These are phyloP conservation scores for Echinops telfairi DNA, from an alignment of 2,113 vertebrate species.

Conservation along the genomic window DNA sequence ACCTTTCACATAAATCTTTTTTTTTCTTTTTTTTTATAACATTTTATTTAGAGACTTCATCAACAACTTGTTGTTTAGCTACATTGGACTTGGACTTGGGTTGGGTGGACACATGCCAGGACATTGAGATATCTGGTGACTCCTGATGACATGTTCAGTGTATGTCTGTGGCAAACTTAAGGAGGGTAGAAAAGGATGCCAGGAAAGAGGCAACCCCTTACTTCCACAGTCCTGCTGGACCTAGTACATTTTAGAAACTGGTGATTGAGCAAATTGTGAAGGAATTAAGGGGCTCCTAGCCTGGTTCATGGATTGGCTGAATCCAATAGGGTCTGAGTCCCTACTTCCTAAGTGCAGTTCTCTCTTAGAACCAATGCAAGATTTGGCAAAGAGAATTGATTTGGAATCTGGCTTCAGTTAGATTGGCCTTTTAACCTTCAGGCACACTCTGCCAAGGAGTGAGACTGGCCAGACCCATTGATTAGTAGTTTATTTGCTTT, in stretches of 20 bases:
- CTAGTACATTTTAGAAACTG: slow-evolving; percentile 5
- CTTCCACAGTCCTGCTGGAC: neutral
- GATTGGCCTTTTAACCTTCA: slow-evolving; percentile 26
- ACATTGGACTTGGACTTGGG: slow-evolving; percentile 42
- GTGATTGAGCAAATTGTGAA: slow-evolving; percentile 41
- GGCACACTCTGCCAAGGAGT: slow-evolving; percentile 5
- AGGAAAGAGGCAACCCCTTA: slow-evolving; percentile 27
- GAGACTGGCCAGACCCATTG: neutral
- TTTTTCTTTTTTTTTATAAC: no score
- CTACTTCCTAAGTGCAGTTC: neutral
- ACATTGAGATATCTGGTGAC: slow-evolving; percentile 43
- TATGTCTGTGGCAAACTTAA: slow-evolving; percentile 18
- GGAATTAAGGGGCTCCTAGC: neutral
- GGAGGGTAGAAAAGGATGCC: neutral
- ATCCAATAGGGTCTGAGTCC: neutral
- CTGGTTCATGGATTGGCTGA: neutral
- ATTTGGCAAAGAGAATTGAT: slow-evolving; percentile 54
- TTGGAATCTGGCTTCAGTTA: slow-evolving; percentile 50
- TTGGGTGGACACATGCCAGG: neutral
- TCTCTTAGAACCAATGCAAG: neutral
- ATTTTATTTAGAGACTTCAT: slow-evolving; percentile 68
- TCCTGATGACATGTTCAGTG: slow-evolving; percentile 50
- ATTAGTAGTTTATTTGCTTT: slow-evolving; percentile 49
- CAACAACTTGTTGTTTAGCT: slow-evolving; percentile 62
- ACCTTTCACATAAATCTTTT: slow-evolving; percentile 64